These are phyloP conservation scores for Serilophus lunatus DNA, from an alignment of 2,113 vertebrate genomes.

Conservation along the genomic window DNA sequence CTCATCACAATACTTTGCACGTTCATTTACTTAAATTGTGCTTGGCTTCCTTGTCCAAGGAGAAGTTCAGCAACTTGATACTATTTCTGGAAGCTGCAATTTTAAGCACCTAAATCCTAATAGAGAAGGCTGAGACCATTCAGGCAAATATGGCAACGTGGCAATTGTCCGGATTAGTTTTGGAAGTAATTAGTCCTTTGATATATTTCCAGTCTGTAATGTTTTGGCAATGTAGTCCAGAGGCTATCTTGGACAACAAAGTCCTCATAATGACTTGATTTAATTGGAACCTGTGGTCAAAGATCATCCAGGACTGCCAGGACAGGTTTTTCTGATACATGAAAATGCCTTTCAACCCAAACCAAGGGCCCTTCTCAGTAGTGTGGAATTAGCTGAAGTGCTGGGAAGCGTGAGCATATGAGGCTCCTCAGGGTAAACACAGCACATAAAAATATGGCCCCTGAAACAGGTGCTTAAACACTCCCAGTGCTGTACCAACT, in stretches of 20 bases:
- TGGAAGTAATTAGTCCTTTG: slow-evolving; percentile 32
- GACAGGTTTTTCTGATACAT: neutral
- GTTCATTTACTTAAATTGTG: neutral
- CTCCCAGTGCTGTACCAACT: neutral
- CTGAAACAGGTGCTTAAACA: rapidly evolving
- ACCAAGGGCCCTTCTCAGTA: neutral
- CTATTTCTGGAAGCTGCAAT: slow-evolving; percentile 7
- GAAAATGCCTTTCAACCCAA: neutral
- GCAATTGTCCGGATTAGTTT: neutral
- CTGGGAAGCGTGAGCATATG: neutral
- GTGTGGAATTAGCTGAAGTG: neutral
- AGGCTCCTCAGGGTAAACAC: neutral
- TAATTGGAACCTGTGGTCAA: neutral
- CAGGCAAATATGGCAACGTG: rapidly evolving
- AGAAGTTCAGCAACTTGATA: neutral
- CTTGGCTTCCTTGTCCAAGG: neutral
- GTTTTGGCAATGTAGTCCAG: neutral
- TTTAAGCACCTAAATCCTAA: neutral
- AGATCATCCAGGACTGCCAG: neutral
- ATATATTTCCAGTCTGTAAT: neutral
- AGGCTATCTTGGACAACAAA: neutral
- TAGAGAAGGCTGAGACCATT: neutral
- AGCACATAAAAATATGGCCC: neutral
- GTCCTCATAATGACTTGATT: neutral
- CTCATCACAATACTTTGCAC: neutral